These are phyloP conservation scores for Ceyx erithaca DNA, from an alignment of 2,797 vertebrate genomes.

Conservation along the genomic window DNA sequence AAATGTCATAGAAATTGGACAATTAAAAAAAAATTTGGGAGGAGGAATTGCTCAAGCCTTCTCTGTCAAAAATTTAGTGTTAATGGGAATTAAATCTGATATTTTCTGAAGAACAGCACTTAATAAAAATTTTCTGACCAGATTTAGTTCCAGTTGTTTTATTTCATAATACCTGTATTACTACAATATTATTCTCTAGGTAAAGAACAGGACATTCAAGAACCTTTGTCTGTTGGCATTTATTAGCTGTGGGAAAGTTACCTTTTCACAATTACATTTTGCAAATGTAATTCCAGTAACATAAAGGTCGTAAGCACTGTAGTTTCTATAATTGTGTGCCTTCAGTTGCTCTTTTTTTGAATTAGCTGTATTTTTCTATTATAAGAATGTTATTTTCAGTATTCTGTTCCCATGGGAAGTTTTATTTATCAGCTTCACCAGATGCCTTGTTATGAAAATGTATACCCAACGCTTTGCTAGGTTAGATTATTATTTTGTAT, in stretches of 20 bases:
- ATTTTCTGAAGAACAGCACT: neutral
- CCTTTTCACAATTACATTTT: neutral
- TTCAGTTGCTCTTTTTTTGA: neutral
- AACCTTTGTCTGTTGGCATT: neutral
- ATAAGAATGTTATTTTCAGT: neutral
- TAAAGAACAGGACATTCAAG: neutral
- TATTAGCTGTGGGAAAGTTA: slow-evolving; percentile 21
- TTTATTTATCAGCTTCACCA: slow-evolving; percentile 21
- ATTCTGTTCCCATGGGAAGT: slow-evolving; percentile 19
- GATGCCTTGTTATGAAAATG: neutral
- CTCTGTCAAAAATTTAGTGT: neutral
- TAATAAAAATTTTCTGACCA: neutral
- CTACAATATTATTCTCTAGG: neutral
- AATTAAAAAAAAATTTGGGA: fast-evolving
- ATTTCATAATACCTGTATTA: neutral
- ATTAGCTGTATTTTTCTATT: neutral
- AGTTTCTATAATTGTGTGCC: neutral
- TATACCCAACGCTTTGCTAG: neutral
- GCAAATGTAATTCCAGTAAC: neutral
- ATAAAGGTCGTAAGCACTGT: neutral
- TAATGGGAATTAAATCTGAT: neutral
- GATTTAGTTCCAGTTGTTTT: neutral
- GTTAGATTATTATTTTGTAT: slow-evolving; percentile 14
- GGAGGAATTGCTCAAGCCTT: neutral
- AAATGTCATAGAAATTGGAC: neutral